Percentiles rank a stretch among this genome's conserved stretches.
phyloP scores from a whole-genome alignment of 2,797 vertebrate species.

The Ceyx erithaca region DNA sequence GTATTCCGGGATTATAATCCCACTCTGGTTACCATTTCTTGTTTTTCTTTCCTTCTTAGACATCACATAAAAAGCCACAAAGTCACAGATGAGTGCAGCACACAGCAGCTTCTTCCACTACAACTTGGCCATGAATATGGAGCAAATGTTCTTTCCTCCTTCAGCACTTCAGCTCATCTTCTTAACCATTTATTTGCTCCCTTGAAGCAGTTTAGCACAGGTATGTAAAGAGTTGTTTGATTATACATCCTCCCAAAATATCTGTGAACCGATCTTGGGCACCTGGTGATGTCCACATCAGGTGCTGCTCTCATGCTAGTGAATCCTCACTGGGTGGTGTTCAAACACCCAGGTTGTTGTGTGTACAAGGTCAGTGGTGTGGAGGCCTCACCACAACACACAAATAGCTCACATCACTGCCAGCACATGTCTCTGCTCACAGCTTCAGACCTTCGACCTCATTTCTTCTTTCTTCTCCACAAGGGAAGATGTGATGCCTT shows the following conservation, averaged over 20 bases:
- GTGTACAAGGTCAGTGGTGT: background rate
- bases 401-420: slow-evolving; percentile 6
- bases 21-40: slow-evolving; percentile 24
- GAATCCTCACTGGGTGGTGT: background rate
- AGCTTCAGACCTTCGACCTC: background rate
- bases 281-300: slow-evolving; percentile 13
- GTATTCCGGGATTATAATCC: slow-evolving; percentile 54
- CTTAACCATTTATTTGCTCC: slow-evolving; percentile 32
- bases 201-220: background rate
- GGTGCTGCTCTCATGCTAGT: background rate
- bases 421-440: background rate
- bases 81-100: background rate
- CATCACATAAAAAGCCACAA: background rate
- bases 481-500: background rate
- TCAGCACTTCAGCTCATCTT: background rate
- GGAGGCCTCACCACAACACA: background rate
- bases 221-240: background rate
- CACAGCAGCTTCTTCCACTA: slow-evolving; percentile 25
- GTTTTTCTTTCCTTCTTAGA: slow-evolving; percentile 45
- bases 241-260: background rate
- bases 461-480: background rate
- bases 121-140: background rate
- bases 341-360: background rate
- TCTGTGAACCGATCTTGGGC: background rate
- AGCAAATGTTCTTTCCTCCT: slow-evolving; percentile 16